Base-by-base conservation (phyloP, 2,113 vertebrate genomes). In the Neolamprologus devosi region DNA sequence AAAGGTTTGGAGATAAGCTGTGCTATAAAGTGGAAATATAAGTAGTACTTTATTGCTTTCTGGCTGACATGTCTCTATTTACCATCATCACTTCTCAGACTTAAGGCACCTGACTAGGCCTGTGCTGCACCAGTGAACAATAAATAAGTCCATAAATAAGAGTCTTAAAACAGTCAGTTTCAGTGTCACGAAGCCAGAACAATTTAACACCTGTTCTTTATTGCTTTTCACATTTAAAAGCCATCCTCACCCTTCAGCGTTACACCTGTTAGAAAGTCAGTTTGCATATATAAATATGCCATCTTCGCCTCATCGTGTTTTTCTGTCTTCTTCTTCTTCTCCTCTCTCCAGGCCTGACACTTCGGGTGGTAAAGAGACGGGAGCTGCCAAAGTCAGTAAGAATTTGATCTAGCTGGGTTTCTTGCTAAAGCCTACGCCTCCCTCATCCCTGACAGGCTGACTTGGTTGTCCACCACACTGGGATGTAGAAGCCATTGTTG, bases 331-430 rank as follows among this genome's bases (percentile, higher is more conserved):
- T 7, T 37, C 13, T 9, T 33, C 17, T 40, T 45, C 17, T 45
- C 58, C 47, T 82, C 47, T 83, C 83, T 89, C 8, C 88, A 99
- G 98, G 97, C 96, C 97, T 94, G 98, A 98, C 86, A 96, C 96
- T 97, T 94, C 97, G 95, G 96, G 97, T 96, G 97, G 98, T 98
- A 99, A 98, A 99, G 98, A 99, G 97, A 97, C 98, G 96, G 98
- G 98, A 99, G 97, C 98, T 98, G 97, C 98, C 98, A 99, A 99
- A 99, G 98, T 99, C 98, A 99, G 98, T 99, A 99, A 99, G 98
- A 99, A 99, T 98, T 98, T 98, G 96, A 97, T 97, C 96, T 97
- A 96, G 88, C 95, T 97, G 96, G 95, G 95, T 96, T 97, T 98
- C 95, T 97, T 96, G 97, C 96, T 98, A 97, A 97, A 96, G 96